Conservation (phyloP, 2,888 invertebrate species). For the Atherix ibis region DNA sequence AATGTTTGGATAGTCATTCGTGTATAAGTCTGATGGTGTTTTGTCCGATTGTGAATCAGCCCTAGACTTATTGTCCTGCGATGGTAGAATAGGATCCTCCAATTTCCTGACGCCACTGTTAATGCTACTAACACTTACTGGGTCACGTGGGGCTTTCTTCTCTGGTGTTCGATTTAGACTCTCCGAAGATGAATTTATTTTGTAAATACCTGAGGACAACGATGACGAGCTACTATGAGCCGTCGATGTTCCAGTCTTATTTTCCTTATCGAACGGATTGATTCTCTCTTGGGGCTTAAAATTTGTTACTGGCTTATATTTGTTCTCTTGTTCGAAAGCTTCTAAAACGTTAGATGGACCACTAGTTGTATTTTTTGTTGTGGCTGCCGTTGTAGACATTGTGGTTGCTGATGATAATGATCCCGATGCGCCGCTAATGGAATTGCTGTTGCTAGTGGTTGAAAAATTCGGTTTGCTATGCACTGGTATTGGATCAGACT, state of each 20-base stretch:
- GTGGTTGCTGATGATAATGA: conserved; percentile 15
- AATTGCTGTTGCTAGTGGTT: conserved; percentile 1
- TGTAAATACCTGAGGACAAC: conserved; percentile 4
- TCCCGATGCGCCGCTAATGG: no score
- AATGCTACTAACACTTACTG: no score
- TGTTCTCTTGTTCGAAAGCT: conserved; percentile 2
- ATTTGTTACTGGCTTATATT: conserved; percentile 27
- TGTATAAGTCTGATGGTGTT: no score
- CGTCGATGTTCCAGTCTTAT: conserved; percentile 6
- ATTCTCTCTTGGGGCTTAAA: conserved; percentile 30
- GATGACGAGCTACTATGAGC: not conserved
- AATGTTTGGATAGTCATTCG: no score
- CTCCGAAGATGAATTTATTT: conserved; percentile 1
- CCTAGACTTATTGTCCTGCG: not conserved
- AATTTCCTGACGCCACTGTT: no score
- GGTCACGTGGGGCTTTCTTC: not conserved
- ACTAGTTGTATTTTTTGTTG: conserved; percentile 10
- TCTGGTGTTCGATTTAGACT: conserved; percentile 4
- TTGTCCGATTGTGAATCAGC: no score
- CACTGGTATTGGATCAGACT: not conserved
- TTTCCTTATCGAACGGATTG: conserved; percentile 31
- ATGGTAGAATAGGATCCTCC: no score
- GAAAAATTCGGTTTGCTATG: conserved; percentile 8
- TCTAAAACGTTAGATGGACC: conserved; percentile 3
- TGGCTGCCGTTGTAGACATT: conserved; percentile 22